phyloP scores from a whole-genome alignment of 2,113 vertebrate genomes.

The Vireo altiloquus region DNA sequence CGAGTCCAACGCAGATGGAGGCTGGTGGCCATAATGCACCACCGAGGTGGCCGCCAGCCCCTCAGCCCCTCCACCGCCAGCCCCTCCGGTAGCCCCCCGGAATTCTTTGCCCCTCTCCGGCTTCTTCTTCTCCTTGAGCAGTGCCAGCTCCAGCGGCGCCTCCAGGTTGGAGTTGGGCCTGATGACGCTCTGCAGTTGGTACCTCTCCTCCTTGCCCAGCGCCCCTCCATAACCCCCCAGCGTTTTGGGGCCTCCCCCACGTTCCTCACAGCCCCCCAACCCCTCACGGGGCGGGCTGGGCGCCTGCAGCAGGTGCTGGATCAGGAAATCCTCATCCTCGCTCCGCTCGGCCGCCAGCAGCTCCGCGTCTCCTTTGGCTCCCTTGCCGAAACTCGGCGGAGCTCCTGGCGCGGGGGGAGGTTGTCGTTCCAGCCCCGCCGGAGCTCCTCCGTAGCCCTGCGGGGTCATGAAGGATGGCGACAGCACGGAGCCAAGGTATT shows the following conservation, averaged over 20 bases:
- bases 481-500: no score
- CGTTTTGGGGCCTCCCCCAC: background rate
- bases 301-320: slow-evolving; percentile 89
- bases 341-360: slow-evolving; percentile 70
- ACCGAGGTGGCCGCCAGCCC: slow-evolving; percentile 59
- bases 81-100: background rate
- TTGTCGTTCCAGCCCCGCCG: background rate
- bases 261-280: slow-evolving; percentile 63
- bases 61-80: background rate
- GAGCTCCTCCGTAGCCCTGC: no score
- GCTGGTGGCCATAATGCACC: no score
- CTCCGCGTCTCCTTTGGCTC: slow-evolving; percentile 50
- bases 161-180: no score
- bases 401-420: background rate
- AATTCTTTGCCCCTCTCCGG: no score
- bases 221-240: background rate
- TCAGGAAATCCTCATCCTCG: slow-evolving; percentile 92
- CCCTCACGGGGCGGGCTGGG: slow-evolving; percentile 66
- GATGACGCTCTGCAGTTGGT: no score
- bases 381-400: background rate
- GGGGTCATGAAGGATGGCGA: no score
- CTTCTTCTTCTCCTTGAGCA: no score
- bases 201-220: slow-evolving; percentile 58
- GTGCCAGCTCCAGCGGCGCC: no score
- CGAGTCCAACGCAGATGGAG: no score